phyloP scores from a whole-genome alignment of 2,113 vertebrate species.

The Octodon degus region DNA sequence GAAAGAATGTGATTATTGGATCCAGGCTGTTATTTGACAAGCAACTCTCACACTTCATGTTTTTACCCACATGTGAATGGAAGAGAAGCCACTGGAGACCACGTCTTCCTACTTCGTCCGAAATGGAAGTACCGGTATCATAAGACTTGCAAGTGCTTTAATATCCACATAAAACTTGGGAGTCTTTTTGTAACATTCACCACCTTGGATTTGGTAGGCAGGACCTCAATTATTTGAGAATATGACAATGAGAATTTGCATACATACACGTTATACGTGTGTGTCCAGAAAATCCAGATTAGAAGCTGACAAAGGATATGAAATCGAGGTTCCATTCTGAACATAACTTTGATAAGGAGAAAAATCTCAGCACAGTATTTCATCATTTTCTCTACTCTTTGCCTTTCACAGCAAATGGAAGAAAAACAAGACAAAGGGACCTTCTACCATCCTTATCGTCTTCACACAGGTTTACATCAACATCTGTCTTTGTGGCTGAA shows the following conservation, averaged over 20 bases:
- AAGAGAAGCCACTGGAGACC: not conserved
- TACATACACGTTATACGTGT: not conserved
- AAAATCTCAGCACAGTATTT: not conserved
- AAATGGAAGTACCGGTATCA: not conserved
- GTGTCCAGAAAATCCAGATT: not conserved
- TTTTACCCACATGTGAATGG: constrained; percentile 5
- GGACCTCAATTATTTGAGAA: constrained; percentile 35
- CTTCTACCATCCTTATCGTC: not conserved
- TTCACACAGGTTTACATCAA: not conserved
- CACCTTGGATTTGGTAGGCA: not conserved
- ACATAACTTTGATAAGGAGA: constrained; percentile 18
- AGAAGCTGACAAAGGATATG: not conserved
- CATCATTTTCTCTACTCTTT: not conserved
- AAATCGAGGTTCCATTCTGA: not conserved
- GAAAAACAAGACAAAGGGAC: not conserved
- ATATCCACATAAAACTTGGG: not conserved
- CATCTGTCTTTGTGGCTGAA: not conserved
- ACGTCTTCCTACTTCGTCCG: not conserved
- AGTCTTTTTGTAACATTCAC: not conserved
- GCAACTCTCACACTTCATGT: constrained; percentile 46
- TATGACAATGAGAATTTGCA: not conserved
- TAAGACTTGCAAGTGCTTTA: not conserved
- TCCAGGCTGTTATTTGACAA: not conserved
- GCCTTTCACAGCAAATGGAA: not conserved
- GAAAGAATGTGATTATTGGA: constrained; percentile 7